A percentile compares a stretch with the other conserved stretches of the same genome.
Evolutionary conservation across 2,113 vertebrate genomes (phyloP).

Genomic region (Bucco capensis): DNA sequence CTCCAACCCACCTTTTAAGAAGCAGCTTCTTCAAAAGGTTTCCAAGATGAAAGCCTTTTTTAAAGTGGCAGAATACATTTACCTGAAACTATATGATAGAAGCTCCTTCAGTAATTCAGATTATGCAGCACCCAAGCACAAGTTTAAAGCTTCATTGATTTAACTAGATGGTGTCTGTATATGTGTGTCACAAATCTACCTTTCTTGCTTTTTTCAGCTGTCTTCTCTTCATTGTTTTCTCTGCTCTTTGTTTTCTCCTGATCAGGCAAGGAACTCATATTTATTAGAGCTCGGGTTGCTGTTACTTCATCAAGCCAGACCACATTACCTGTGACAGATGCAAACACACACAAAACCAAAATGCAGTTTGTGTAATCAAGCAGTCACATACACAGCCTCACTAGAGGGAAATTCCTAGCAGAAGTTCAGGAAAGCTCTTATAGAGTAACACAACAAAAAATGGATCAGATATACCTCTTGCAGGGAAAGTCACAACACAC

Average conservation of each 20-base stretch:
- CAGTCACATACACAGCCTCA: background rate
- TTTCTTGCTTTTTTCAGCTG: slow-evolving; percentile 71
- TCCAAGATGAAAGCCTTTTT: slow-evolving; percentile 72
- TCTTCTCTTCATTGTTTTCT: slow-evolving; percentile 66
- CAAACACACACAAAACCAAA: slow-evolving; percentile 31
- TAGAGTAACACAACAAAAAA: background rate
- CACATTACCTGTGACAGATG: slow-evolving; percentile 85
- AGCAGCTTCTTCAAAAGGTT: slow-evolving; percentile 69
- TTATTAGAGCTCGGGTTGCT: slow-evolving; percentile 88
- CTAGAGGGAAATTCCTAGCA: background rate
- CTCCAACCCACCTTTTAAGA: slow-evolving; percentile 72
- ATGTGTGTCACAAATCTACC: slow-evolving; percentile 69
- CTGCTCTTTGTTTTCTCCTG: slow-evolving; percentile 71
- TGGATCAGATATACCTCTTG: background rate
- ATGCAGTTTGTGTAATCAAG: background rate
- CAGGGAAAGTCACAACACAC: background rate
- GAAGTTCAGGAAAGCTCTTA: background rate
- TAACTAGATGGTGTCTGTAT: background rate
- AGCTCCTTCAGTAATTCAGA: slow-evolving; percentile 64
- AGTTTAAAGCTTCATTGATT: slow-evolving; percentile 4
- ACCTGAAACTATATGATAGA: slow-evolving; percentile 65
- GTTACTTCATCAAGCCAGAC: slow-evolving; percentile 98
- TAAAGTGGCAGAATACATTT: slow-evolving; percentile 70
- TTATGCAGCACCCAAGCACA: slow-evolving; percentile 35
- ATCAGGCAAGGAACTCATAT: slow-evolving; percentile 86